A percentile compares a stretch with the other conserved stretches of the same genome.
phyloP scores from a whole-genome alignment of 2,888 invertebrate genomes.

The Emesis russula region DNA sequence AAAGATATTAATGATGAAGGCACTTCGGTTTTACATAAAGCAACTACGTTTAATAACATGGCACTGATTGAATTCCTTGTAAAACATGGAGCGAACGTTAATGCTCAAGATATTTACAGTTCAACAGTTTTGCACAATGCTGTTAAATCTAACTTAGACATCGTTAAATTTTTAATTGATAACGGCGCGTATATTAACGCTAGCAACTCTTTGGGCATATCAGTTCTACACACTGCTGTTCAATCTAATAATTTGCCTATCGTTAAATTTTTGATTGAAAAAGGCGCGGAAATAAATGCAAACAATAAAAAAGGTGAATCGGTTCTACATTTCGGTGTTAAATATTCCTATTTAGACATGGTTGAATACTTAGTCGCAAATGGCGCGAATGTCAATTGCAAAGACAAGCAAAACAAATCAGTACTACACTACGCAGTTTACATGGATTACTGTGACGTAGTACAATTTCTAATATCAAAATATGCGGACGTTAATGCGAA shows the following conservation, averaged over 20 bases:
- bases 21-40: conserved; percentile 7
- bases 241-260: not conserved
- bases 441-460: too few relatives aligned
- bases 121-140: not conserved
- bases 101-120: not conserved
- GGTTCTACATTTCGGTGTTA: not conserved
- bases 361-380: too few relatives aligned
- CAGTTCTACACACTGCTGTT: conserved; percentile 2
- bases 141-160: not conserved
- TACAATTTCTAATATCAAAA: too few relatives aligned
- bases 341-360: too few relatives aligned
- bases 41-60: not conserved
- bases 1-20: conserved; percentile 3
- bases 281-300: not conserved
- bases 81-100: not conserved
- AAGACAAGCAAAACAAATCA: too few relatives aligned
- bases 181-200: not conserved
- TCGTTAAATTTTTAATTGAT: not conserved
- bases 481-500: too few relatives aligned
- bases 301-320: not conserved
- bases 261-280: not conserved
- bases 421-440: too few relatives aligned
- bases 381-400: too few relatives aligned
- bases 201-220: not conserved
- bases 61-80: not conserved